Evolutionary conservation across 2,113 vertebrate species (phyloP).

Genomic region (Ifrita kowaldi): DNA sequence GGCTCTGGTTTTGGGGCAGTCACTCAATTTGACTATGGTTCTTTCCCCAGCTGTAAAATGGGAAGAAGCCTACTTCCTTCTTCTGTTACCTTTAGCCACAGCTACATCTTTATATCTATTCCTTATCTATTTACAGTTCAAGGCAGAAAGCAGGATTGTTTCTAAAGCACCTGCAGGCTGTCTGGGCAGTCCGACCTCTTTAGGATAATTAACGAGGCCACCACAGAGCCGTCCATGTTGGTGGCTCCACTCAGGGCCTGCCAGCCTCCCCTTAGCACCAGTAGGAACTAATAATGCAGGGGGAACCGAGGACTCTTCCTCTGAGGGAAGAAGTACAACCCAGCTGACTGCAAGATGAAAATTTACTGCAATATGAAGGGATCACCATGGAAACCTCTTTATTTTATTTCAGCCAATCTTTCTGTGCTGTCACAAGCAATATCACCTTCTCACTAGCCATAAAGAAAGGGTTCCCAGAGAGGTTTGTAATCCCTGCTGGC

Average conservation of each 20-base stretch:
- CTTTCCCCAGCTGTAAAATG: not conserved
- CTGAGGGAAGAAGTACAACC: not conserved
- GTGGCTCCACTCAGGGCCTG: not conserved
- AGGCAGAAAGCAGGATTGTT: not conserved
- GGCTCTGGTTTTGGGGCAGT: not conserved
- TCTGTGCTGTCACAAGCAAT: conserved; percentile 37
- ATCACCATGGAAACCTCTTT: conserved; percentile 68
- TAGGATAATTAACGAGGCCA: not conserved
- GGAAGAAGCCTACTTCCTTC: not conserved
- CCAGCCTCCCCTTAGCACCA: not conserved
- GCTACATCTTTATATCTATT: not conserved
- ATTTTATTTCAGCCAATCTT: conserved; percentile 61
- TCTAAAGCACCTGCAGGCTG: not conserved
- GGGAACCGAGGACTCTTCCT: not conserved
- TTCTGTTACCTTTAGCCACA: not conserved
- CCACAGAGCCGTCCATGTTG: fast-evolving
- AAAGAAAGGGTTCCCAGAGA: conserved; percentile 37
- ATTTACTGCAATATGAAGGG: conserved; percentile 50
- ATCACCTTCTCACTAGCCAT: conserved; percentile 52
- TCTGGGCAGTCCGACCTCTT: not conserved
- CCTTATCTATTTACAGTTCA: not conserved
- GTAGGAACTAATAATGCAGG: not conserved
- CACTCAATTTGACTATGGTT: not conserved
- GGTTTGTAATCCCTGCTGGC: not conserved
- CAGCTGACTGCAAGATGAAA: conserved; percentile 39